These are phyloP conservation scores for Plectus sambesii DNA, from an alignment of 1,140 invertebrate species.

Conservation along the genomic window DNA sequence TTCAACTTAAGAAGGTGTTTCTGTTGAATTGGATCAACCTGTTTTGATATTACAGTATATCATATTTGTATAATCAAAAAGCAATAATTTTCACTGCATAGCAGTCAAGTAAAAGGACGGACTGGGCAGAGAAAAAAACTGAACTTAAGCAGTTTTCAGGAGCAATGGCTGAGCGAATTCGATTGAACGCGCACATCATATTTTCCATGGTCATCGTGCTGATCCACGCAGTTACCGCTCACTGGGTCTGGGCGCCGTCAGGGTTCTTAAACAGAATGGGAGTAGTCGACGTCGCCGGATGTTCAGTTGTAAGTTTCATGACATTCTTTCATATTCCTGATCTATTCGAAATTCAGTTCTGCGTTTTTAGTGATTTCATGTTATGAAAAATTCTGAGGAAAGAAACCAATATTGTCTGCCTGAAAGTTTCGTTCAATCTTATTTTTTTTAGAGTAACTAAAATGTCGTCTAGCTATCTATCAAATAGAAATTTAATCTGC, in stretches of 20 bases:
- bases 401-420: too few species aligned
- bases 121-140: not conserved
- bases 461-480: too few species aligned
- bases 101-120: not conserved
- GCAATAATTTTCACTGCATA: conserved; percentile 4
- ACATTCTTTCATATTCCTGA: too few species aligned
- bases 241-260: conserved; percentile 61
- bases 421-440: too few species aligned
- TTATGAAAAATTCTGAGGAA: too few species aligned
- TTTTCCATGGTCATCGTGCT: conserved; percentile 78
- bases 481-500: too few species aligned
- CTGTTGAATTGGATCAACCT: too few species aligned
- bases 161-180: conserved; percentile 57
- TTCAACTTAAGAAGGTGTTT: too few species aligned
- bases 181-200: conserved; percentile 76
- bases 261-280: conserved; percentile 70
- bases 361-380: conserved; percentile 11
- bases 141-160: conserved; percentile 41
- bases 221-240: conserved; percentile 81
- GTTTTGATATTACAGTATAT: too few species aligned
- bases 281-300: conserved; percentile 74
- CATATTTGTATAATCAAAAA: too few species aligned
- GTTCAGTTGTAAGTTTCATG: conserved; percentile 24
- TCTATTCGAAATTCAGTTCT: too few species aligned
- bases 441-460: too few species aligned